These are phyloP conservation scores for Lanius ludovicianus DNA, from an alignment of 2,113 vertebrate genomes.

Conservation along the genomic window DNA sequence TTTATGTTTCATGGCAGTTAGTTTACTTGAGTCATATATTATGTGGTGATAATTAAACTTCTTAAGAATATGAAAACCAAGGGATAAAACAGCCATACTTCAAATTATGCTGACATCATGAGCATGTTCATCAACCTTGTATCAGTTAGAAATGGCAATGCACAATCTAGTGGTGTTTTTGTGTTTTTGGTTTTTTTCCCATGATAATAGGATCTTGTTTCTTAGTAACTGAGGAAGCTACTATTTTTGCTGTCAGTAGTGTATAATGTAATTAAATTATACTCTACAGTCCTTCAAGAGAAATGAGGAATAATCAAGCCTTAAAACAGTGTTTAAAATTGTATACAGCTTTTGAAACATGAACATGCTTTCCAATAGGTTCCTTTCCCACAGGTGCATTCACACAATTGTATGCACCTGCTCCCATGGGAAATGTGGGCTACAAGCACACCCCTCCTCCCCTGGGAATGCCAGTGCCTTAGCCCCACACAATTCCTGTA, in stretches of 20 bases:
- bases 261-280: background rate
- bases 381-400: background rate
- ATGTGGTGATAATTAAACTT: background rate
- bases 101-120: background rate
- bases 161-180: background rate
- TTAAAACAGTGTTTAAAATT: background rate
- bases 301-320: background rate
- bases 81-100: background rate
- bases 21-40: background rate
- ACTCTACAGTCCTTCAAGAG: background rate
- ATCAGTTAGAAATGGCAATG: background rate
- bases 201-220: background rate
- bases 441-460: rapidly evolving
- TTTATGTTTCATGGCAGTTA: background rate
- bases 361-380: background rate
- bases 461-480: background rate
- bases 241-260: background rate
- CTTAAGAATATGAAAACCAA: background rate
- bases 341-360: background rate
- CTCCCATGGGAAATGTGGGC: background rate
- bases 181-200: rapidly evolving
- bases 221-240: background rate
- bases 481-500: background rate
- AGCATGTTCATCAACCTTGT: background rate
- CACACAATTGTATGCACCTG: rapidly evolving